phyloP scores from a whole-genome alignment of 2,113 vertebrate genomes.

The Silurus asotus region DNA sequence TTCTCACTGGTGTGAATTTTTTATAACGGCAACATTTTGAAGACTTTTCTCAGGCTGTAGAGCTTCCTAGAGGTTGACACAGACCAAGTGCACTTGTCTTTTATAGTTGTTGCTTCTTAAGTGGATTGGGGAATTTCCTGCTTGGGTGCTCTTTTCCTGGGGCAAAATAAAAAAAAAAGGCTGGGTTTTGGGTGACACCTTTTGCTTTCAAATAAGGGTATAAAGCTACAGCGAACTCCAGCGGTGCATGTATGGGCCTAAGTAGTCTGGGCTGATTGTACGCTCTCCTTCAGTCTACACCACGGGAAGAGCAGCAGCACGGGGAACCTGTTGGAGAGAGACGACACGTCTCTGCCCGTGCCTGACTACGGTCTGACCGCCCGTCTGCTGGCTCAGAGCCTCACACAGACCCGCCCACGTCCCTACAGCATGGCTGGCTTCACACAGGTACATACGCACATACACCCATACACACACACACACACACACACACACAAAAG shows the following conservation, averaged over 20 bases:
- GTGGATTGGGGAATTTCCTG: constrained; percentile 22
- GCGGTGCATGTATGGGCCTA: constrained; percentile 30
- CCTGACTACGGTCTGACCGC: constrained; percentile 91
- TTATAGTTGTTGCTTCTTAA: constrained; percentile 1
- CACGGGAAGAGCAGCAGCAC: constrained; percentile 98
- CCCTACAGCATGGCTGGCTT: constrained; percentile 98
- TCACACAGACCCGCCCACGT: constrained; percentile 86
- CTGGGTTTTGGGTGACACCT: constrained; percentile 4
- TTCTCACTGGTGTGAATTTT: neutral
- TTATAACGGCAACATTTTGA: neutral
- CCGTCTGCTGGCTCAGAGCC: constrained; percentile 81
- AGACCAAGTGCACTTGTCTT: neutral
- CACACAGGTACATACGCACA: constrained; percentile 80
- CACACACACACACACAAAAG: neutral
- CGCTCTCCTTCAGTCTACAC: constrained; percentile 78
- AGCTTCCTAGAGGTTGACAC: neutral
- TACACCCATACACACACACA: neutral
- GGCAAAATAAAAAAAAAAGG: neutral
- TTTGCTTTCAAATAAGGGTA: neutral
- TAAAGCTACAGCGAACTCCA: constrained; percentile 7
- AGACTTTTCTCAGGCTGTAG: neutral
- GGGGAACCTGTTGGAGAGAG: constrained; percentile 92
- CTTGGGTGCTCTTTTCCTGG: constrained; percentile 25
- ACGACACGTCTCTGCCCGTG: constrained; percentile 85
- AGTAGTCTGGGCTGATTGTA: constrained; percentile 46